These are phyloP conservation scores for Bufo bufo DNA, from an alignment of 2,113 vertebrate genomes.

Conservation along the genomic window DNA sequence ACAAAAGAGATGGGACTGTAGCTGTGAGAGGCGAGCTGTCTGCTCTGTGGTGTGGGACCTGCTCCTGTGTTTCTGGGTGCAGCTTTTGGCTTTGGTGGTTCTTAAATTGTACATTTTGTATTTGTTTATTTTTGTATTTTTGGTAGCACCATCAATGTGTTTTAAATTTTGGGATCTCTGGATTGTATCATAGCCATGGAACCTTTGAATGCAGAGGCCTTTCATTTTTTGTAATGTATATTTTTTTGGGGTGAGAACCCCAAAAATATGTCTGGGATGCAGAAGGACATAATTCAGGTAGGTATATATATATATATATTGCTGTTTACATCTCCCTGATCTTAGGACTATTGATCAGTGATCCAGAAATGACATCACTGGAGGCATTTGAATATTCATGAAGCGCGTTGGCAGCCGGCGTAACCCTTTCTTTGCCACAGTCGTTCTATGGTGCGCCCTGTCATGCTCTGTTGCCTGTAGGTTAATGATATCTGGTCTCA, in stretches of 20 bases:
- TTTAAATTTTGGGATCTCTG: not conserved
- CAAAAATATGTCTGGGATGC: not conserved
- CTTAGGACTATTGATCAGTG: conserved; percentile 46
- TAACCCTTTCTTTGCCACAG: conserved; percentile 39
- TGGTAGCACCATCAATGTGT: not conserved
- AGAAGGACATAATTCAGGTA: conserved; percentile 24
- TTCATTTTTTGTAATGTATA: not conserved
- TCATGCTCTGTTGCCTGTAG: not conserved
- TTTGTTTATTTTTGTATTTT: not conserved
- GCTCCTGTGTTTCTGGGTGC: not conserved
- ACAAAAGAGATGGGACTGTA: not conserved
- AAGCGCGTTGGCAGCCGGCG: conserved; percentile 30
- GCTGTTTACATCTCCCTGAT: conserved; percentile 31
- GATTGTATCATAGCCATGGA: not conserved
- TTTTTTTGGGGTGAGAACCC: conserved; percentile 21
- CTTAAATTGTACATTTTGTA: not conserved
- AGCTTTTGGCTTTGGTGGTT: not conserved
- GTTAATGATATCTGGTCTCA: conserved; percentile 2
- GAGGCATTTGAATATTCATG: conserved; percentile 47
- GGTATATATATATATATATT: conserved; percentile 13
- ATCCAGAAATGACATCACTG: conserved; percentile 49
- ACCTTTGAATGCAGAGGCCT: conserved; percentile 15
- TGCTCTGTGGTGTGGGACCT: not conserved
- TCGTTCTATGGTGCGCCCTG: conserved; percentile 4
- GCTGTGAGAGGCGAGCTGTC: not conserved